Percentiles rank a stretch among this genome's conserved stretches.
These are phyloP conservation scores for Hippocampus mohnikei DNA, from an alignment of 2,113 vertebrate genomes.

Conservation along the genomic window DNA sequence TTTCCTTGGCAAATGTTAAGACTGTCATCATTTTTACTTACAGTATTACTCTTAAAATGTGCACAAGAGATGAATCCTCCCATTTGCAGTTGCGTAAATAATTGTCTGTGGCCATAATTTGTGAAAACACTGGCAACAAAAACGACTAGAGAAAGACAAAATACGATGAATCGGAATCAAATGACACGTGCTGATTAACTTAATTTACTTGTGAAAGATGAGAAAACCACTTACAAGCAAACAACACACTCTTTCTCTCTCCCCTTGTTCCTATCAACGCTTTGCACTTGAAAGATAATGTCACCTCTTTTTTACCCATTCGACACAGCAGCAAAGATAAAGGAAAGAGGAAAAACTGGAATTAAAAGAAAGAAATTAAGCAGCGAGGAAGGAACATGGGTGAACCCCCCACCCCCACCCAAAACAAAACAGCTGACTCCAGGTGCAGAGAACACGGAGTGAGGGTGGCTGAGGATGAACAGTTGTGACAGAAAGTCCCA, in stretches of 20 bases:
- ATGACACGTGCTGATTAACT: neutral
- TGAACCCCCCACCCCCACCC: no score
- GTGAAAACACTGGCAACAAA: neutral
- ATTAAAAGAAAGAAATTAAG: neutral
- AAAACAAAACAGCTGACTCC: neutral
- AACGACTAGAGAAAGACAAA: neutral
- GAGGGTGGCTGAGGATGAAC: slow-evolving; percentile 8
- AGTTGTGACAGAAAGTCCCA: slow-evolving; percentile 27
- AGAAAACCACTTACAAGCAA: neutral
- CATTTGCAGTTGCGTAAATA: no score
- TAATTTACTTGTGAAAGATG: neutral
- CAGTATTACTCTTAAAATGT: no score
- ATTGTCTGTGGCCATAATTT: no score
- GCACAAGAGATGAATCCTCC: no score
- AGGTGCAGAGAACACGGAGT: neutral
- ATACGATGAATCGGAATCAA: neutral
- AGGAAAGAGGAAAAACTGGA: neutral
- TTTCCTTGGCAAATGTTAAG: no score
- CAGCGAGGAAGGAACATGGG: neutral
- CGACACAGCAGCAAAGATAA: neutral
- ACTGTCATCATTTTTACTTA: no score
- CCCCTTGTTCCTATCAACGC: neutral
- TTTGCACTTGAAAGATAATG: neutral
- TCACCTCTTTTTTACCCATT: neutral
- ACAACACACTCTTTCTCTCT: neutral